Conservation (phyloP, 1,140 invertebrate species). For the Euura saliciscinereae region DNA sequence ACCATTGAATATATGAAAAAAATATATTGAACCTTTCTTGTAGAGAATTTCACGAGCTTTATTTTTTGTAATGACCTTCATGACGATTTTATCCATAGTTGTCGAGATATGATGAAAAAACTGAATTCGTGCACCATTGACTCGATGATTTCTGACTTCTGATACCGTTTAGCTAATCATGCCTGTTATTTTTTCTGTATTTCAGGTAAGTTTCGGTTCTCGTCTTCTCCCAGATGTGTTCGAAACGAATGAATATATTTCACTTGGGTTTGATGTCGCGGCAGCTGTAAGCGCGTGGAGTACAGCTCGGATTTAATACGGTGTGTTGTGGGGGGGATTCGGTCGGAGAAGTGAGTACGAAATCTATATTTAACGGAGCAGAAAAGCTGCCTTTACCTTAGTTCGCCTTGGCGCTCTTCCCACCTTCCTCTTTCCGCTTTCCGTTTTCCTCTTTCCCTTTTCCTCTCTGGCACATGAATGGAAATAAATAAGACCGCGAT, state of each 20-base stretch:
- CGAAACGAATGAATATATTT: background rate
- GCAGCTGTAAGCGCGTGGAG: background rate
- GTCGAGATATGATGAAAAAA: no score
- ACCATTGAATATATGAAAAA: no score
- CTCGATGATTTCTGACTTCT: no score
- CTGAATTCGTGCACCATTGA: no score
- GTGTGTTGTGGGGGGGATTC: background rate
- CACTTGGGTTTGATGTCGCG: background rate
- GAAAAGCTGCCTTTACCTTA: conserved; percentile 27
- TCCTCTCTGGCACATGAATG: background rate
- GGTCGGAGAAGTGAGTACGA: conserved; percentile 8
- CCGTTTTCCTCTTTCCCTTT: conserved; percentile 28
- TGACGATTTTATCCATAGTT: no score
- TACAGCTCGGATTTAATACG: background rate
- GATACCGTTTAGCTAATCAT: no score
- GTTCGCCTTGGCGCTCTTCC: background rate
- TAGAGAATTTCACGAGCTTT: no score
- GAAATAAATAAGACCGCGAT: conserved; percentile 25
- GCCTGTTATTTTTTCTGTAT: background rate
- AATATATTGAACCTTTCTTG: no score
- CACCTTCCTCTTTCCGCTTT: conserved; percentile 21
- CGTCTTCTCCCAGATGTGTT: background rate
- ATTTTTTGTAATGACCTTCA: no score
- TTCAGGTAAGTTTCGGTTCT: background rate
- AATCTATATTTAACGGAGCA: conserved; percentile 37